Evolutionary conservation across 2,888 invertebrate genomes (phyloP), one percentile per base, ranked within the genome.

Genomic region (Hipparchia sbordonii): DNA sequence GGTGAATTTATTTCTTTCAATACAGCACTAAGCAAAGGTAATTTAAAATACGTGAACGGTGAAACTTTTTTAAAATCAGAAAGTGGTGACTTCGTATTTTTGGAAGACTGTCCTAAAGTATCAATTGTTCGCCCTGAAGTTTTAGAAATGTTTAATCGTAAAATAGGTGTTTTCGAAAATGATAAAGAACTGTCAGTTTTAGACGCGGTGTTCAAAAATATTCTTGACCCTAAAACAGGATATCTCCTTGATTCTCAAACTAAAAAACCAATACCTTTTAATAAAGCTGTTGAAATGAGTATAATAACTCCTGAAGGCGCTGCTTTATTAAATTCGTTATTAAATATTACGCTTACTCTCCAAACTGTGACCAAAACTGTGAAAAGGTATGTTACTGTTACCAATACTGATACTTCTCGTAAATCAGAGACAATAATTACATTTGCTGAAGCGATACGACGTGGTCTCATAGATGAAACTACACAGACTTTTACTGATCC

Each of bases 291-390:
- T 74, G 96, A 97, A 87, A 95, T 96, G 72, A 97, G 97, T 82
- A 94, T 98, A 81, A 97, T 98, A 54, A 97, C 97, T 10, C 96
- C 97, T 0, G 97, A 97, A 89, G 98, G 98, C 73, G 98, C 98
- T 65, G 96, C 97, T 73, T 94, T 97, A 84, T 94, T 97, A 75
- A 97, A 97, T 89, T 97, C 97, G 81, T 93, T 98, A 70, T 90
- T 98, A 70, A 97, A 97, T 85, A 97, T 99, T 70, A 97, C 97
- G 9, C 95, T 98, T 57, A 98, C 98, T 2, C 96, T 97, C 23
- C 97, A 97, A 85, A 97, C 97, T 7, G 97, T 98, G 51, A 97
- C 97, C 6, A 97, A 97, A 87, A 96, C 97, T 67, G 96, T 98
- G 54, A 97, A 97, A 85, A 95, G 97, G 39, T 96, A 97, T 84